Percentiles rank a stretch among this genome's conserved stretches.
Conservation (phyloP, 2,888 invertebrate genomes). For the Rhagophthalmus giganteus region DNA sequence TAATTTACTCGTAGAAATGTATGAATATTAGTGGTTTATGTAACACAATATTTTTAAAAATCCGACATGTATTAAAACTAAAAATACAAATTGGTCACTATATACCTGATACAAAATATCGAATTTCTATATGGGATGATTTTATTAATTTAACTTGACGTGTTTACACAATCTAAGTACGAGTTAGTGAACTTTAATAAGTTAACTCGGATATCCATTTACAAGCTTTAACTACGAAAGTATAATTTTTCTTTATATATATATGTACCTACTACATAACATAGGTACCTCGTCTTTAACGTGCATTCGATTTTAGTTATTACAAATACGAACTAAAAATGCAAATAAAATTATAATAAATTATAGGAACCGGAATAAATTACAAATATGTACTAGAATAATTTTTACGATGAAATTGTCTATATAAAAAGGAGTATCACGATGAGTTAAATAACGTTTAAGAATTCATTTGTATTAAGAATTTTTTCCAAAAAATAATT, state of each 20-base stretch:
- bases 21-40: constrained; percentile 12
- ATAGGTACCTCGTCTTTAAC: no score
- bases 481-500: no score
- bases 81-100: constrained; percentile 24
- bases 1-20: constrained; percentile 12
- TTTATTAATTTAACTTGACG: constrained; percentile 34
- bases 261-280: no score
- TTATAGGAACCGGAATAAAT: no score
- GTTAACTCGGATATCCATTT: constrained; percentile 19
- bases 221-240: constrained; percentile 20
- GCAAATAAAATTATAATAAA: no score
- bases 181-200: constrained; percentile 29
- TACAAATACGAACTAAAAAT: no score
- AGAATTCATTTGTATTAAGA: no score
- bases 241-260: not conserved
- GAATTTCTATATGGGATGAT: constrained; percentile 31
- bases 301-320: no score
- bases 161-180: constrained; percentile 34
- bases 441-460: no score
- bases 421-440: no score
- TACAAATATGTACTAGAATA: no score
- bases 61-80: constrained; percentile 8
- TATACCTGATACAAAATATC: constrained; percentile 32
- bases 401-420: no score
- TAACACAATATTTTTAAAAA: constrained; percentile 20